These are phyloP conservation scores for Synanthedon formicaeformis DNA, from an alignment of 2,888 invertebrate species.

Conservation along the genomic window DNA sequence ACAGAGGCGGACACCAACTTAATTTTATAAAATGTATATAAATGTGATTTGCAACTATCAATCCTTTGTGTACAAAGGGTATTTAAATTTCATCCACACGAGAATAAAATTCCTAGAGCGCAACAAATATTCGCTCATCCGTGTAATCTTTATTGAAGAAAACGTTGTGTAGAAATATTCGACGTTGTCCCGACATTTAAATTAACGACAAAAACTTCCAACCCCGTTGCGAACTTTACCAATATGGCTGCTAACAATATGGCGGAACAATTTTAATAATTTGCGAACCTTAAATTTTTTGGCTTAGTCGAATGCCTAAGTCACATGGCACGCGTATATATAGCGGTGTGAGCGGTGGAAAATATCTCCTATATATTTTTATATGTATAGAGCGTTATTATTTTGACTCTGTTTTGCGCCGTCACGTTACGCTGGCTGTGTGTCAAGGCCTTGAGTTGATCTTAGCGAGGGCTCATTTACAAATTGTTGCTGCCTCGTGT, in stretches of 20 bases:
- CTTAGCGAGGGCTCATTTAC: not conserved
- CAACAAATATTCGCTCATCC: not conserved
- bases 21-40: not conserved
- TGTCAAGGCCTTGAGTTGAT: no score
- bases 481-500: not conserved
- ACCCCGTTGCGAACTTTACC: conserved; percentile 37
- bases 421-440: no score
- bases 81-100: no score
- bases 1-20: no score
- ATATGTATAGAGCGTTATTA: not conserved
- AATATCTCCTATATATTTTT: no score
- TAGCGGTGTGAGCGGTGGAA: no score
- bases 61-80: no score
- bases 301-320: conserved; percentile 16
- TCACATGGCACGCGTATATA: no score
- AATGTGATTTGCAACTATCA: not conserved
- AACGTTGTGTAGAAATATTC: conserved; percentile 26
- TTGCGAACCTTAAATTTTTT: conserved; percentile 29
- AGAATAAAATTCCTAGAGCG: not conserved
- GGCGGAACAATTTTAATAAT: conserved; percentile 56
- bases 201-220: conserved; percentile 40
- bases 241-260: conserved; percentile 45
- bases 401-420: no score
- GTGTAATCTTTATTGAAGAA: conserved; percentile 9
- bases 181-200: conserved; percentile 38